phyloP scores from a whole-genome alignment of 30 jellyfish, hydroid and myxozoan species.

The Pelagia noctiluca region DNA sequence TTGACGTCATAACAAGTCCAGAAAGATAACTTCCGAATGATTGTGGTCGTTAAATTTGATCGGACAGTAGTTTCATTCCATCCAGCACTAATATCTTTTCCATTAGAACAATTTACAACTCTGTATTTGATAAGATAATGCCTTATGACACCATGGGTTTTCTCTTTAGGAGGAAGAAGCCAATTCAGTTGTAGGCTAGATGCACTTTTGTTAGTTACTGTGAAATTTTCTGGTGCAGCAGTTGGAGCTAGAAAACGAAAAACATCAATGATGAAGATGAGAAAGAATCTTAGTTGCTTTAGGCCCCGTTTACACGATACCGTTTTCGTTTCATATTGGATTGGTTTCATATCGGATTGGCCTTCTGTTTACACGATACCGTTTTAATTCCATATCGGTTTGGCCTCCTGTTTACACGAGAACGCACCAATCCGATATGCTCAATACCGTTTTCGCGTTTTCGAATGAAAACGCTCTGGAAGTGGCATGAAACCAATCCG shows the following conservation, averaged over 20 bases:
- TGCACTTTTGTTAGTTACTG: neutral
- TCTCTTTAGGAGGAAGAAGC: neutral
- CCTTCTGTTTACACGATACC: too few species aligned
- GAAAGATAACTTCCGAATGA: neutral
- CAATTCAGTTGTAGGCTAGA: constrained; percentile 9
- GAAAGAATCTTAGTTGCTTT: too few species aligned
- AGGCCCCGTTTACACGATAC: too few species aligned
- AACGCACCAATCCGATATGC: too few species aligned
- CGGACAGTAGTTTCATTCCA: neutral
- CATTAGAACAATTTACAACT: constrained; percentile 10
- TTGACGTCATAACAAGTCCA: constrained; percentile 43
- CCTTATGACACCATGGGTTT: constrained; percentile 30
- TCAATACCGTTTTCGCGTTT: too few species aligned
- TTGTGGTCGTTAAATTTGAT: neutral
- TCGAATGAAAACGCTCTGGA: too few species aligned
- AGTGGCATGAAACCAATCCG: too few species aligned
- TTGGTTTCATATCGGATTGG: too few species aligned
- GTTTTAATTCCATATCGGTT: too few species aligned
- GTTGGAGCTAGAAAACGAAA: constrained; percentile 20
- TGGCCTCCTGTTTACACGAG: too few species aligned
- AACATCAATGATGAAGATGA: too few species aligned
- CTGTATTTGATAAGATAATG: constrained; percentile 9
- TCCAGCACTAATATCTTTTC: neutral
- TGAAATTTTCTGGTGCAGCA: constrained; percentile 6
- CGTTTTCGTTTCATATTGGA: too few species aligned